These are phyloP conservation scores for Psephotus haematonotus DNA, from an alignment of 2,113 vertebrate genomes.

Conservation along the genomic window DNA sequence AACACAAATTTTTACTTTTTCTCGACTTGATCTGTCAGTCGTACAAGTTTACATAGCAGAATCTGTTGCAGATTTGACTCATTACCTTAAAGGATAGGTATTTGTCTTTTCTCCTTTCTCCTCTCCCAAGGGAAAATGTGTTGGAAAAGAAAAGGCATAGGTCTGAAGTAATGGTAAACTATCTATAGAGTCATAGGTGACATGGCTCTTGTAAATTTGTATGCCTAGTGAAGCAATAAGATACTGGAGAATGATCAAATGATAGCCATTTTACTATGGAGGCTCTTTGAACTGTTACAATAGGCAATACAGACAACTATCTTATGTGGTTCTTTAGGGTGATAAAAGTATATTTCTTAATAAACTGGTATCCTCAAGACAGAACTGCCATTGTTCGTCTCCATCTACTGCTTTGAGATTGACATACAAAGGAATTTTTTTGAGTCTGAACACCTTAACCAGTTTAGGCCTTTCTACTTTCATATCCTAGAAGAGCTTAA, in stretches of 20 bases:
- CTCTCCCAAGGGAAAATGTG: accelerated
- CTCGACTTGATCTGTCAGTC: neutral
- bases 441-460: neutral
- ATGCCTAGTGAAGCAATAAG: neutral
- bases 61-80: neutral
- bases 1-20: neutral
- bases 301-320: neutral
- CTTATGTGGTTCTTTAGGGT: neutral
- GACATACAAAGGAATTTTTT: neutral
- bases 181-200: neutral
- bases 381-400: neutral
- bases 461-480: neutral
- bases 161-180: neutral
- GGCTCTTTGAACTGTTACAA: neutral
- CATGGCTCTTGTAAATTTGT: neutral
- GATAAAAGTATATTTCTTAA: neutral
- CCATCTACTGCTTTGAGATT: neutral
- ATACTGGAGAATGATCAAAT: neutral
- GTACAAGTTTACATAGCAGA: neutral
- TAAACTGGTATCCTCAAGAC: neutral
- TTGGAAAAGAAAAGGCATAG: neutral
- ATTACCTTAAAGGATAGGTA: neutral
- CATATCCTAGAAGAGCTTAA: neutral
- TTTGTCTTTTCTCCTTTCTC: neutral
- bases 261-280: neutral